Conservation (phyloP, 2,113 vertebrate genomes). For the Galemys pyrenaicus region DNA sequence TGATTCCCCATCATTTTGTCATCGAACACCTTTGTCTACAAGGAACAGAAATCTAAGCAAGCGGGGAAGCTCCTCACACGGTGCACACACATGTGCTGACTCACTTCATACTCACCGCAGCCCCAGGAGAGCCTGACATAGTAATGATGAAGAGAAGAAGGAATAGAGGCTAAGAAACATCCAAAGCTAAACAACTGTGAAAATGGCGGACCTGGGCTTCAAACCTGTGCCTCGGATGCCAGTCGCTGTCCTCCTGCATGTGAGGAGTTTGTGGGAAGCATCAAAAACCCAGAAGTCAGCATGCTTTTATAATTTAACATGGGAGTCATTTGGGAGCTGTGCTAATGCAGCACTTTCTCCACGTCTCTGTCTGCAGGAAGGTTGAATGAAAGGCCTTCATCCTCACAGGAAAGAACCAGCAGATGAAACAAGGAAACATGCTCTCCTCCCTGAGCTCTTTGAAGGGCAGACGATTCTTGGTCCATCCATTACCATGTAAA, state of each 20-base stretch:
- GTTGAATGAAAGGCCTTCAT: slow-evolving; percentile 38
- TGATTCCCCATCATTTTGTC: not conserved
- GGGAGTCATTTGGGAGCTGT: not conserved
- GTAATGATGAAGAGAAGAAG: not conserved
- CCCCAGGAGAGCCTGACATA: not conserved
- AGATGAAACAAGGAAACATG: slow-evolving; percentile 30
- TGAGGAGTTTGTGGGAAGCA: not conserved
- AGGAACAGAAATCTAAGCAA: not conserved
- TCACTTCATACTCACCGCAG: not conserved
- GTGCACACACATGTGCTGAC: not conserved
- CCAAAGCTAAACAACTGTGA: not conserved
- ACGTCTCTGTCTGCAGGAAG: slow-evolving; percentile 7
- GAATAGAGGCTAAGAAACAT: not conserved
- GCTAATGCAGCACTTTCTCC: slow-evolving; percentile 56
- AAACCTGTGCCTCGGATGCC: not conserved
- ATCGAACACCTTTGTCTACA: not conserved
- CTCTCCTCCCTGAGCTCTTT: slow-evolving; percentile 42
- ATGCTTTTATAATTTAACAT: not conserved
- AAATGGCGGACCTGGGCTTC: not conserved
- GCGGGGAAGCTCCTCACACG: not conserved
- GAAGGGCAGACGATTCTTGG: slow-evolving; percentile 65
- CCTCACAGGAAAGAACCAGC: not conserved
- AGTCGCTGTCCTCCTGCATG: not conserved
- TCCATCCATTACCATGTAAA: slow-evolving; percentile 76
- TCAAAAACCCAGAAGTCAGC: not conserved